These are phyloP conservation scores for Arenicola marina DNA, from an alignment of 2,888 invertebrate species.

Conservation along the genomic window DNA sequence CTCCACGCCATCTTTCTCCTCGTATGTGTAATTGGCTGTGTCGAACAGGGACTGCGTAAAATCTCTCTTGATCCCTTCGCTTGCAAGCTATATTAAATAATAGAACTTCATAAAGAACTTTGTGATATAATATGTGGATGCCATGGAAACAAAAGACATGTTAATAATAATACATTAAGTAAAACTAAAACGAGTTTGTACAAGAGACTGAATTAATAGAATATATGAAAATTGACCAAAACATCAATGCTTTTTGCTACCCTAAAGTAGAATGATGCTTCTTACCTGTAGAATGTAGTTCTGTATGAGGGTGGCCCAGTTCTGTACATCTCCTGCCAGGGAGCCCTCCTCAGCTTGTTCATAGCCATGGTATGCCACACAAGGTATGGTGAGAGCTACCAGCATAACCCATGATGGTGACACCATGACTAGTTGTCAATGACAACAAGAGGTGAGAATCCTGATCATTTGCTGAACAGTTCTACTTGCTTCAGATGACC, in stretches of 20 bases:
- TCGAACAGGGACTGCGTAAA: constrained; percentile 59
- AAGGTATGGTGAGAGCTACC: too few relatives aligned
- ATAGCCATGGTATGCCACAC: constrained; percentile 12
- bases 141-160: too few relatives aligned
- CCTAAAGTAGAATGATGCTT: too few relatives aligned
- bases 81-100: constrained; percentile 50
- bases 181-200: not conserved
- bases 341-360: constrained; percentile 25
- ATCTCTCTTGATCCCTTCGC: constrained; percentile 60
- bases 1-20: constrained; percentile 55
- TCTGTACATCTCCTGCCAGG: constrained; percentile 60
- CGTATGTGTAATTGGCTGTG: constrained; percentile 56
- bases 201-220: not conserved
- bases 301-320: constrained; percentile 62
- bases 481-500: too few relatives aligned
- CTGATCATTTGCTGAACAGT: too few relatives aligned
- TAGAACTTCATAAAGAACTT: not conserved
- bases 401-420: too few relatives aligned
- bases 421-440: too few relatives aligned
- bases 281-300: constrained; percentile 61
- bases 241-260: too few relatives aligned
- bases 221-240: too few relatives aligned
- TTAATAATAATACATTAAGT: not conserved
- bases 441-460: too few relatives aligned
- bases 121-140: not conserved